Base-by-base conservation (phyloP, 2,888 invertebrate species). In the Schrankia costaestrigalis region DNA sequence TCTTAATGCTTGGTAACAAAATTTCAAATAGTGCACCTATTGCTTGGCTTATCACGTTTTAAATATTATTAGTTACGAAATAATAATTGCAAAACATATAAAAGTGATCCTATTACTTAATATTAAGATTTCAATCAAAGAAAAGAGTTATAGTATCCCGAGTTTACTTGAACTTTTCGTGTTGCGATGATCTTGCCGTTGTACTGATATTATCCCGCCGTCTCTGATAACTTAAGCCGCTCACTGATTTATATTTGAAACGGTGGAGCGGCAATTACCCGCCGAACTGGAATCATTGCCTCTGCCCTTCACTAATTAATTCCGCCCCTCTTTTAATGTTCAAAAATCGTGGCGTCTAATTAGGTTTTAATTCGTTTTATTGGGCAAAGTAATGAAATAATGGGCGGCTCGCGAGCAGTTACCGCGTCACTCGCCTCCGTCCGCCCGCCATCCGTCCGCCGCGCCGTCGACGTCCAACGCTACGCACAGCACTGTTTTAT, bases 321-420 rank as follows among this genome's bases (percentile, higher is more conserved):
- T 84, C 83, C 73, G 63, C 63, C 79, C 82, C 82, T 81, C 80
- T 74, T 79, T 84, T 84, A 85, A 87, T 85, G 85, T 83, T 84
- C 85, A 86, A 87, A 87, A 87, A 87, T 86, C 82, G 73, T 71
- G 69, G 76, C 76, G 75, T 79, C 84, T 85, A 86, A 87, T 87
- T 86, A 87, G 84, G 84, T 82, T 87, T 87, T 86, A 86, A 87
- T 87, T 83, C 81, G 83, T 86, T 84, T 84, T 83, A 87, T 84
- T 81, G 76, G 76, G 67, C 69, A 75, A 71, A 77, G 78, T 75
- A 78, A 78, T 76, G 81, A 74, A 75, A 77, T 78, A 80, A 83
- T 73, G 77, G 75, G 50, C 57, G 61, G 40, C 50, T 55, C 48
- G 38, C 43, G 58, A 58, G 56, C 65, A 63, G 63, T 69, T 70